Evolutionary conservation across 2,888 invertebrate genomes (phyloP).

Genomic region (Brachypterus glaber): DNA sequence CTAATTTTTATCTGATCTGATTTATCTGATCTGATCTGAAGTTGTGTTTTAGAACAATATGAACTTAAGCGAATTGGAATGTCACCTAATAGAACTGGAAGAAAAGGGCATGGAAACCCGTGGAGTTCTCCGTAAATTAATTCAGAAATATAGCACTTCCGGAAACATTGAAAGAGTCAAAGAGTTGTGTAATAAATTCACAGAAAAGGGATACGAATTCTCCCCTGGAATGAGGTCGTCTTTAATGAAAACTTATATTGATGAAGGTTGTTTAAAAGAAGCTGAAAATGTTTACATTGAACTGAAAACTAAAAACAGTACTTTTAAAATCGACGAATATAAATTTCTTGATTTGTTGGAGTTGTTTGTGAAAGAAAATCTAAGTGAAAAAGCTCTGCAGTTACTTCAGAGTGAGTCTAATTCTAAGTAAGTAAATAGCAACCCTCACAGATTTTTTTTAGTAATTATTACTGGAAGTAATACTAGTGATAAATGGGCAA

Average conservation of each 20-base stretch:
- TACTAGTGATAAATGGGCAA: no score
- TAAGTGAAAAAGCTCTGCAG: constrained; percentile 40
- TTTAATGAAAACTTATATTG: constrained; percentile 52
- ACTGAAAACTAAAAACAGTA: constrained; percentile 44
- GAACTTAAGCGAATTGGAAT: constrained; percentile 51
- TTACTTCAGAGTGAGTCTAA: constrained; percentile 46
- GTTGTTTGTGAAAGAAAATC: constrained; percentile 45
- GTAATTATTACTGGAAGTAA: no score
- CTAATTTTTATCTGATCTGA: background rate
- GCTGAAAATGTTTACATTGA: constrained; percentile 47
- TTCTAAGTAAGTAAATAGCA: constrained; percentile 40
- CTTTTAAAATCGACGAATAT: constrained; percentile 53
- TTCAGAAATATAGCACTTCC: constrained; percentile 49
- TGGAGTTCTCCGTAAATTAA: constrained; percentile 52
- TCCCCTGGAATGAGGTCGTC: constrained; percentile 52
- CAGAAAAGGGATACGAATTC: constrained; percentile 33
- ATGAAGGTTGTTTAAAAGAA: constrained; percentile 45
- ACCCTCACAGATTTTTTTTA: no score
- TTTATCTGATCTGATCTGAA: constrained; percentile 3
- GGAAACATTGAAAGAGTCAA: constrained; percentile 48
- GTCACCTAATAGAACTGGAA: constrained; percentile 56
- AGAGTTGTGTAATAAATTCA: constrained; percentile 47
- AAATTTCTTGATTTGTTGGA: constrained; percentile 57
- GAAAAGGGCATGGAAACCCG: constrained; percentile 57
- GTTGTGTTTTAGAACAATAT: constrained; percentile 46